Conservation (phyloP, 1,140 invertebrate species). For the Bemisia tabaci region DNA sequence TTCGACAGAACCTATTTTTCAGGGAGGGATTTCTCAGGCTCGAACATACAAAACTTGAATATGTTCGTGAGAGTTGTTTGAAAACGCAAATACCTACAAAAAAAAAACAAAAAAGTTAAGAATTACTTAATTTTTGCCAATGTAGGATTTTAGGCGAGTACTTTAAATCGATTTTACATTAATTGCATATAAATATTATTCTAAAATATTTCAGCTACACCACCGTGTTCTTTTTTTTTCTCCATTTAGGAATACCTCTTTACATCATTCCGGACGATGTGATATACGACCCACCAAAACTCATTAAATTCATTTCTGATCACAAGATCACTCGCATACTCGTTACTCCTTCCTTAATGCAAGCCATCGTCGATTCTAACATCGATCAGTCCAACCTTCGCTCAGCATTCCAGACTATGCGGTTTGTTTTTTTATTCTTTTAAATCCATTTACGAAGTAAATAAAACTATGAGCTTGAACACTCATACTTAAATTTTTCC, state of each 20-base stretch:
- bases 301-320: constrained; percentile 17
- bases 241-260: constrained; percentile 22
- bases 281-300: constrained; percentile 23
- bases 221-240: too few species aligned
- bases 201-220: too few species aligned
- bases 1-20: too few species aligned
- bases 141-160: not conserved
- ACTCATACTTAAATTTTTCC: too few species aligned
- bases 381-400: constrained; percentile 6
- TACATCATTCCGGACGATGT: constrained; percentile 25
- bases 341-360: constrained; percentile 24
- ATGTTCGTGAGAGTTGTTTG: too few species aligned
- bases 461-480: too few species aligned
- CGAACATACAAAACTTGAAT: too few species aligned
- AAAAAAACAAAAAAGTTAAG: not conserved
- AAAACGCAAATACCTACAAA: too few species aligned
- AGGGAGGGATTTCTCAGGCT: too few species aligned
- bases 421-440: too few species aligned
- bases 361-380: constrained; percentile 20
- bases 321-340: constrained; percentile 23
- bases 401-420: not conserved
- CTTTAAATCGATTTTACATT: not conserved
- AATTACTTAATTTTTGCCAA: not conserved
- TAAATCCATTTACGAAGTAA: too few species aligned
- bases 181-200: not conserved